phyloP scores from a whole-genome alignment of 2,888 invertebrate species.

The Plebejus anna region DNA sequence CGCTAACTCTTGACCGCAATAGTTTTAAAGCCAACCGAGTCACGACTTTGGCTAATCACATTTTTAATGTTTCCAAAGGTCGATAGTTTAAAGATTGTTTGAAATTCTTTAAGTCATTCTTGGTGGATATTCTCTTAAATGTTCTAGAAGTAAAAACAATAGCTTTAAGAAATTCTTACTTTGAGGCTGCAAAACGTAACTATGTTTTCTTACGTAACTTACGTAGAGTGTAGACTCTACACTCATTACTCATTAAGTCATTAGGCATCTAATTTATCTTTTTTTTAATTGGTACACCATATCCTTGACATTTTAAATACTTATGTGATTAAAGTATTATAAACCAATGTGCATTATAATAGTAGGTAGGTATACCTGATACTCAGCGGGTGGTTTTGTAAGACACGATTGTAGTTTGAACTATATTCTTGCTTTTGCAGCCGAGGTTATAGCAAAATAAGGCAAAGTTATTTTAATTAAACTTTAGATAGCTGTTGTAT shows the following conservation, averaged over 20 bases:
- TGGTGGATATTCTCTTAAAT: too few relatives aligned
- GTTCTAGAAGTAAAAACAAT: too few relatives aligned
- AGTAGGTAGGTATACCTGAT: neutral
- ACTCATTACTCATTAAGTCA: too few relatives aligned
- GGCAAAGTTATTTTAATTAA: neutral
- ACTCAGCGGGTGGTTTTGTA: neutral
- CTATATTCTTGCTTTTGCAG: neutral
- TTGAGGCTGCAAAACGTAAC: too few relatives aligned
- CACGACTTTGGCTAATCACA: slow-evolving; percentile 2
- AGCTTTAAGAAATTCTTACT: too few relatives aligned
- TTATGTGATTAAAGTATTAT: too few relatives aligned
- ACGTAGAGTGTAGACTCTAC: too few relatives aligned
- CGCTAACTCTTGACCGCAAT: slow-evolving; percentile 20
- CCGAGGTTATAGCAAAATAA: neutral
- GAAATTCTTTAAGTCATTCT: neutral
- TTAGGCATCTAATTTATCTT: too few relatives aligned
- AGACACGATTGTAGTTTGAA: neutral
- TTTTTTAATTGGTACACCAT: too few relatives aligned
- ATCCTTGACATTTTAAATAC: too few relatives aligned
- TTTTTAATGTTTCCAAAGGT: neutral
- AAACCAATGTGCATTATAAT: neutral
- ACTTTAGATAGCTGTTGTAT: neutral
- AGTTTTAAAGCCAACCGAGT: slow-evolving; percentile 10
- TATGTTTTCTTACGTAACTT: too few relatives aligned
- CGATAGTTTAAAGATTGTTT: neutral